Evolutionary conservation across 2,797 vertebrate species (phyloP).

Genomic region (Acanthurus tractus): DNA sequence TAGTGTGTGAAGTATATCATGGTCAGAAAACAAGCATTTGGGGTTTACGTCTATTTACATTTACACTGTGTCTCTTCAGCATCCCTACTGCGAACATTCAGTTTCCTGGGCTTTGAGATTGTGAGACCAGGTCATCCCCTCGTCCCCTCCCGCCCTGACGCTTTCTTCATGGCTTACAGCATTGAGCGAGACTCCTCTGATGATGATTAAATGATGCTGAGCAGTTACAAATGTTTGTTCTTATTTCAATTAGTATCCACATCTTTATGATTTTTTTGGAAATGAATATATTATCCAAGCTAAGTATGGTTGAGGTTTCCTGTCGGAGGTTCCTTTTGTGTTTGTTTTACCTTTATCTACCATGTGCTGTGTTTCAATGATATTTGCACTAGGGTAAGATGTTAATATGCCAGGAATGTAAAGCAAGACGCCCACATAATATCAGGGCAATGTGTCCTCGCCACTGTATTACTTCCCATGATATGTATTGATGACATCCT

Average conservation of each 20-base stretch:
- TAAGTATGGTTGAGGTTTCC: conserved; percentile 67
- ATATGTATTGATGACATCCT: conserved; percentile 71
- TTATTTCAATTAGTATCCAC: conserved; percentile 49
- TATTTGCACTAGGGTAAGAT: conserved; percentile 82
- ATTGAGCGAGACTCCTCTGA: conserved; percentile 95
- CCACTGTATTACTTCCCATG: conserved; percentile 64
- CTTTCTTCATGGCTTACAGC: conserved; percentile 99
- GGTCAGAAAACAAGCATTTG: neutral
- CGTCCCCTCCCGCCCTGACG: conserved; percentile 96
- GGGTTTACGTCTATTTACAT: neutral
- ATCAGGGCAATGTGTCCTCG: conserved; percentile 66
- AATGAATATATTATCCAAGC: conserved; percentile 64
- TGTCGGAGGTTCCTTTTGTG: conserved; percentile 41
- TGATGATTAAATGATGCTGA: conserved; percentile 87
- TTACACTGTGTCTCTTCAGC: conserved; percentile 78
- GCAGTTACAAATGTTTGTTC: conserved; percentile 61
- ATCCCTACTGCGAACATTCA: conserved; percentile 95
- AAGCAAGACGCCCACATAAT: conserved; percentile 62
- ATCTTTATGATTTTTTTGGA: conserved; percentile 56
- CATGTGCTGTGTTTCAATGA: conserved; percentile 77
- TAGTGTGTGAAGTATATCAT: neutral
- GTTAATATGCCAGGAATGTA: conserved; percentile 79
- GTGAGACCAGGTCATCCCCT: conserved; percentile 99
- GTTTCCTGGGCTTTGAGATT: conserved; percentile 99
- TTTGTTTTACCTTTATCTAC: conserved; percentile 58